A percentile compares a stretch with the other conserved stretches of the same genome.
Evolutionary conservation across 2,113 vertebrate species (phyloP).

Genomic region (Notarius quadriscutis): DNA sequence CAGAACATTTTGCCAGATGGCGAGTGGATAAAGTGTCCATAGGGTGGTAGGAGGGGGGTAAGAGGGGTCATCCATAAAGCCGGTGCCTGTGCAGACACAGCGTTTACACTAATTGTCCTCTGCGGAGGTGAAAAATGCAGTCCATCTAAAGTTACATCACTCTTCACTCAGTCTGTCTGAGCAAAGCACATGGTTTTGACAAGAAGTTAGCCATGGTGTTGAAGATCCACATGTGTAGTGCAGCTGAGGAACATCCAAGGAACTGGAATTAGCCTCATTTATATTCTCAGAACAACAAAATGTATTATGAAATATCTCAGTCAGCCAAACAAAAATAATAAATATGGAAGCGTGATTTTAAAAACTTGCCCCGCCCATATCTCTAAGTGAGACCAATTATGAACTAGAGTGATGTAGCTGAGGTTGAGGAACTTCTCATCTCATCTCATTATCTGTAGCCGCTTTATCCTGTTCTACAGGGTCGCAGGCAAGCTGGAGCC

Average conservation of each 20-base stretch:
- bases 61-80: background rate
- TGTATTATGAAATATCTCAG: no score
- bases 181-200: background rate
- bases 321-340: no score
- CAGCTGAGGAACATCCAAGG: background rate
- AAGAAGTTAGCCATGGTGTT: background rate
- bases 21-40: background rate
- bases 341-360: no score
- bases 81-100: background rate
- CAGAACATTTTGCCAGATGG: constrained; percentile 2
- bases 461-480: no score
- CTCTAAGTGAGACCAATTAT: no score
- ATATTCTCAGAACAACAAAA: no score
- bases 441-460: no score
- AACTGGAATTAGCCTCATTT: background rate
- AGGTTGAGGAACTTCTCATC: no score
- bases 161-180: background rate
- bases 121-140: background rate
- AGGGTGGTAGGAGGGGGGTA: no score
- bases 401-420: no score
- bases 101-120: background rate
- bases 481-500: no score
- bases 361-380: no score
- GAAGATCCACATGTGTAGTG: background rate
- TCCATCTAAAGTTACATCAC: background rate